Percentiles rank a stretch among this genome's conserved stretches.
These are phyloP conservation scores for Ficedula albicollis DNA, from an alignment of 2,797 vertebrate genomes.

Conservation along the genomic window DNA sequence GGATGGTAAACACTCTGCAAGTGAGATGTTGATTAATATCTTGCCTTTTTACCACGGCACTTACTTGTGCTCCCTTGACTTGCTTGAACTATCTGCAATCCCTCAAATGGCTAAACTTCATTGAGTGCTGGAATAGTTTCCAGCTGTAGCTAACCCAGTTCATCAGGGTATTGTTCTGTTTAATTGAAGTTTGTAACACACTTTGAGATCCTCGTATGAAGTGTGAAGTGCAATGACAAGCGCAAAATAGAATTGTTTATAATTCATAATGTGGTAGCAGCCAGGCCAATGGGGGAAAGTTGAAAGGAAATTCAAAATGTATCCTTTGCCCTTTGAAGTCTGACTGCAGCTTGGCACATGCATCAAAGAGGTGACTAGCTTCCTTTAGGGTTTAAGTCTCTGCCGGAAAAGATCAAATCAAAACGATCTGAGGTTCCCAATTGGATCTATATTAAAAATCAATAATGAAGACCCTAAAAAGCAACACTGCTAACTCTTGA, in stretches of 20 bases:
- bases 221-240: constrained; percentile 19
- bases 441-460: constrained; percentile 61
- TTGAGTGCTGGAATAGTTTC: not conserved
- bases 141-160: not conserved
- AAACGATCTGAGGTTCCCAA: constrained; percentile 36
- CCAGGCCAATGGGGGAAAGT: constrained; percentile 58
- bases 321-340: constrained; percentile 69
- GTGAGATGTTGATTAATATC: not conserved
- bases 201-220: not conserved
- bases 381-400: constrained; percentile 57
- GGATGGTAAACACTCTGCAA: not conserved
- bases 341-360: constrained; percentile 49
- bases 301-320: constrained; percentile 63
- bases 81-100: not conserved
- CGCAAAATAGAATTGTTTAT: constrained; percentile 56
- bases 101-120: not conserved
- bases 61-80: not conserved
- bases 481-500: not conserved
- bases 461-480: constrained; percentile 45
- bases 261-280: constrained; percentile 61
- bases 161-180: constrained; percentile 36
- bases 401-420: constrained; percentile 42
- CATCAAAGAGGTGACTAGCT: constrained; percentile 59
- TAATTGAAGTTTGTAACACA: constrained; percentile 55
- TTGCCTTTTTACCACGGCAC: not conserved